phyloP scores from a whole-genome alignment of 1,140 invertebrate species.

The Pseudoatta argentina region DNA sequence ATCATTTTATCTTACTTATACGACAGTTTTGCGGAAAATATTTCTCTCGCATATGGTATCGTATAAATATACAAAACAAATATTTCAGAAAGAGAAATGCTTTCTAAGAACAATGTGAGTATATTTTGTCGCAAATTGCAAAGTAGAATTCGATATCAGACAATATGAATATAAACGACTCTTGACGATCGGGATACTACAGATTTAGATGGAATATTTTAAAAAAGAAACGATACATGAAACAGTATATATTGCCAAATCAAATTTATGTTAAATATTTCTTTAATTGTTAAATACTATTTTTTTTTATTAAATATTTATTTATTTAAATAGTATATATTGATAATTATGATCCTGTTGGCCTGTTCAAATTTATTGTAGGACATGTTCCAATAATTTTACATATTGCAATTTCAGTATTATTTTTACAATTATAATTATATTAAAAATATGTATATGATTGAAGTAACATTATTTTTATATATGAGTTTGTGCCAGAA shows the following conservation, averaged over 20 bases:
- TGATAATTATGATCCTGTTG: no score
- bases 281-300: not conserved
- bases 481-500: not conserved
- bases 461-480: not conserved
- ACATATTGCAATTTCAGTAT: not conserved
- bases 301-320: not conserved
- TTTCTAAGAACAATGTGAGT: not conserved
- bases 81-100: conserved; percentile 1
- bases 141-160: not conserved
- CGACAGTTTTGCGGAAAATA: not conserved
- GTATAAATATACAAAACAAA: conserved; percentile 29
- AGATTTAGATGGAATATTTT: conserved; percentile 12
- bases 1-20: not conserved
- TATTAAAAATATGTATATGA: conserved; percentile 12
- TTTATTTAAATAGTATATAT: not conserved
- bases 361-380: no score
- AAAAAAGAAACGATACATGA: not conserved
- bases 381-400: not conserved
- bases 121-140: not conserved
- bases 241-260: not conserved
- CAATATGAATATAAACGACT: conserved; percentile 5
- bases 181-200: not conserved
- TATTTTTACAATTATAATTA: not conserved
- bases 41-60: conserved; percentile 2
- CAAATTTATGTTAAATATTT: not conserved